phyloP scores from a whole-genome alignment of 2,797 vertebrate species.

The Apodemus agrarius region DNA sequence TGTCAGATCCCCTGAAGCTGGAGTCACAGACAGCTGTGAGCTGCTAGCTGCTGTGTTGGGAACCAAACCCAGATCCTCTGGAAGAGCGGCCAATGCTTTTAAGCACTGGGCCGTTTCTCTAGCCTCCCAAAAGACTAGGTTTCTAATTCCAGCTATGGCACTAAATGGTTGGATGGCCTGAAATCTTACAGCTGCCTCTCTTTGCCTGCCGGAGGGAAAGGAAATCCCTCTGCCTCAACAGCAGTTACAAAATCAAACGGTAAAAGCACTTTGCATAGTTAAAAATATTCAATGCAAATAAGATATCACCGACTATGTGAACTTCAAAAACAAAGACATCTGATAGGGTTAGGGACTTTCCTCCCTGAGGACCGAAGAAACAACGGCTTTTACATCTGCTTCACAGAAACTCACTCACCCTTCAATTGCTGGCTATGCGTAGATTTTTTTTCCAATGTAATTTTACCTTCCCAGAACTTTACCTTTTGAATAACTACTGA shows the following conservation, averaged over 20 bases:
- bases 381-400: not conserved
- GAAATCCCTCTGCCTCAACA: conserved; percentile 10
- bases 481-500: not conserved
- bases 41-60: not conserved
- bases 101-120: not conserved
- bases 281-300: conserved; percentile 46
- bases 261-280: conserved; percentile 34
- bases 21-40: not conserved
- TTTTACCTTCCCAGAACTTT: not conserved
- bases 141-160: not conserved
- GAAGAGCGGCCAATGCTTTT: not conserved
- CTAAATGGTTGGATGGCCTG: not conserved
- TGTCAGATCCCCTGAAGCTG: not conserved
- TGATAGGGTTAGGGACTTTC: not conserved
- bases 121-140: not conserved
- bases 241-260: not conserved
- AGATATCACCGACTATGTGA: not conserved
- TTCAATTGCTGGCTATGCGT: not conserved
- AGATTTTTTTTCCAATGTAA: not conserved
- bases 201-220: not conserved
- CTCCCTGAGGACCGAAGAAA: not conserved
- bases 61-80: not conserved
- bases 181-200: not conserved
- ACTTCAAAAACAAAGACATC: not conserved
- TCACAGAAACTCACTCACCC: not conserved